Evolutionary conservation across 2,888 invertebrate genomes (phyloP).

Genomic region (Byasa hedistus): DNA sequence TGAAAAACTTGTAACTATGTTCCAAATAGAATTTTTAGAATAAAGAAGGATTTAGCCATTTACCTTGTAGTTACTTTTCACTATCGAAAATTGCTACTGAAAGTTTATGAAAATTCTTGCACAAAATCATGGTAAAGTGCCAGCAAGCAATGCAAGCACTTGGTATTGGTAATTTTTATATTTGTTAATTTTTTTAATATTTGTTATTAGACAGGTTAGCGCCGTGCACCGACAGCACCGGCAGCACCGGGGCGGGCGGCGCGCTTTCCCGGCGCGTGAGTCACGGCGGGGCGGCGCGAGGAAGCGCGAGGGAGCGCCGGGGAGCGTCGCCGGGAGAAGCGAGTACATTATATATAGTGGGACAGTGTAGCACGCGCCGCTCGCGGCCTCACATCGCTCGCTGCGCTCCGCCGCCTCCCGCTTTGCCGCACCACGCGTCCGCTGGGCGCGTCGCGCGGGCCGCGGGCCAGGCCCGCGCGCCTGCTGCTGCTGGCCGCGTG

Average conservation of each 20-base stretch:
- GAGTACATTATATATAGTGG: conserved; percentile 43
- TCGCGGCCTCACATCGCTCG: conserved; percentile 73
- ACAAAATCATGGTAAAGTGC: no score
- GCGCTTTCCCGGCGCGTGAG: conserved; percentile 35
- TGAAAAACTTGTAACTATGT: no score
- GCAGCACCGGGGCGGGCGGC: conserved; percentile 30
- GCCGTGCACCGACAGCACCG: no score
- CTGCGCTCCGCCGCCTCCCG: conserved; percentile 74
- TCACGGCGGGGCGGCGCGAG: conserved; percentile 41
- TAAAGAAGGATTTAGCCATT: no score
- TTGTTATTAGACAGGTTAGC: conserved; percentile 3
- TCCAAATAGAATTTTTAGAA: no score
- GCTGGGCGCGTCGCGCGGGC: conserved; percentile 79
- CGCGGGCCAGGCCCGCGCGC: conserved; percentile 80
- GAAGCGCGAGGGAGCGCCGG: conserved; percentile 39
- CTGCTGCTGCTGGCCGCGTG: conserved; percentile 77
- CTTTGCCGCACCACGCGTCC: conserved; percentile 79
- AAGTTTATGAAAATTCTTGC: no score
- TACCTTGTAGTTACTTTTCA: no score
- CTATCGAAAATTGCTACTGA: no score
- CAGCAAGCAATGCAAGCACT: no score
- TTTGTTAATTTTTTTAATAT: no score
- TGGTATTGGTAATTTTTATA: neutral
- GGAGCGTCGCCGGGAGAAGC: conserved; percentile 44
- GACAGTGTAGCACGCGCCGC: conserved; percentile 76